phyloP scores from a whole-genome alignment of 1,140 invertebrate species.

The Drosophila bocki region DNA sequence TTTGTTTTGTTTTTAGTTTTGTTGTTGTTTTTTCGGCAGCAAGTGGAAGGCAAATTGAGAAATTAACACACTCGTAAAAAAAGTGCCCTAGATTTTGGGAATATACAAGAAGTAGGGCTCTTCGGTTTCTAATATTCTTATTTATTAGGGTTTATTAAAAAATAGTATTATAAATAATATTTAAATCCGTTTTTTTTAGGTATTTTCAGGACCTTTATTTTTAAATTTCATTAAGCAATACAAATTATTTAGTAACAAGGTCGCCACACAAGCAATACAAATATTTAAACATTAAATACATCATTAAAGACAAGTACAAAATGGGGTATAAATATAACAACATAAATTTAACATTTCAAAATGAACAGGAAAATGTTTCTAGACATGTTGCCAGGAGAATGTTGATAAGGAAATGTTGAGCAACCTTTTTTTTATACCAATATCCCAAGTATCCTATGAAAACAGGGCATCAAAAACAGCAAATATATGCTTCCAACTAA shows the following conservation, averaged over 20 bases:
- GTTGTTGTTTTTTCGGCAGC: slow-evolving; percentile 2
- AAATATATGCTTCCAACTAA: background rate
- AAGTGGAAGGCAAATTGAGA: slow-evolving; percentile 39
- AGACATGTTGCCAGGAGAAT: background rate
- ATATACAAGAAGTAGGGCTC: background rate
- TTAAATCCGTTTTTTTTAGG: no score
- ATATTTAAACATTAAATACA: background rate
- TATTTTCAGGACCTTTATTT: background rate
- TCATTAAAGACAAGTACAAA: no score
- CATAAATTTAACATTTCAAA: background rate
- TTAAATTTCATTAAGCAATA: background rate
- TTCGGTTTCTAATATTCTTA: background rate
- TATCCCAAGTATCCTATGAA: background rate
- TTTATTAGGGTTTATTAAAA: no score
- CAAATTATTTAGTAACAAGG: background rate
- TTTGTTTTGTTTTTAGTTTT: background rate
- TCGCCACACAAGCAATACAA: background rate
- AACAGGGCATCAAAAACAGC: background rate
- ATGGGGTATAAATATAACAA: no score
- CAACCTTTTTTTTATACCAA: background rate
- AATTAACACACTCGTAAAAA: slow-evolving; percentile 28
- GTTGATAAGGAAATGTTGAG: background rate
- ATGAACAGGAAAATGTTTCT: background rate
- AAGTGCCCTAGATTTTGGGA: background rate
- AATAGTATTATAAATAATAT: no score